Base-by-base conservation (phyloP, 2,888 invertebrate genomes). In the Alloscopus bannaensis region DNA sequence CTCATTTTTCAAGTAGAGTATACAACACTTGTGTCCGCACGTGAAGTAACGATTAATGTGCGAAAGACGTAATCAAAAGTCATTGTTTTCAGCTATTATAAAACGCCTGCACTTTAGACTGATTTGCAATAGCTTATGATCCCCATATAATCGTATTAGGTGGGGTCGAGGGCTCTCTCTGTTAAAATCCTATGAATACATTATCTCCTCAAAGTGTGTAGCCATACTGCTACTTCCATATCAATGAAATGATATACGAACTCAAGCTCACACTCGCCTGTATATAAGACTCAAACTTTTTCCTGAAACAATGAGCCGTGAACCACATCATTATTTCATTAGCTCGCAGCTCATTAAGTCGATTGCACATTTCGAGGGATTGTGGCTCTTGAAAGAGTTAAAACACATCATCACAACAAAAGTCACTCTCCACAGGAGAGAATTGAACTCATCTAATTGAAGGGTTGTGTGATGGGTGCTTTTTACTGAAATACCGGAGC, bases 361-460 rank as follows among this genome's bases (percentile, higher is more conserved):
- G 26, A 36, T n/a, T n/a, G n/a, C n/a, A n/a, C n/a, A n/a, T n/a
- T 45, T 40, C 11, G 62, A 40, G 18, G 26, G 62, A 42, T 60
- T 47, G 50, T 50, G 24, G 50, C 62, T 62, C 62, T 31, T 47
- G 20, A 45, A n/a, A 36, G 62, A 71, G 62, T 52, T n/a, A n/a
- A n/a, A n/a, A n/a, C n/a, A n/a, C 42, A 59, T 24, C 45, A 28
- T 50, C 55, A 28, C 31, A 60, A 69, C 55, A 47, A 20, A 70
- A 55, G 26, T 31, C 62, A 62, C 50, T 62, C 62, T 31, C 60
- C 28, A 11, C 6, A 26, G 8, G 16, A 36, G 60, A 50, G 36
- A n/a, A n/a, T n/a, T 47, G 47, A 47, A n/a, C 40, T 52, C 50
- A 71, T 62, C 62, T 71, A 71, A 71, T 71, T 71, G 62, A 62